Evolutionary conservation across 1,140 invertebrate genomes (phyloP), one percentile per base, ranked within the genome.

Genomic region (Psix sp.): DNA sequence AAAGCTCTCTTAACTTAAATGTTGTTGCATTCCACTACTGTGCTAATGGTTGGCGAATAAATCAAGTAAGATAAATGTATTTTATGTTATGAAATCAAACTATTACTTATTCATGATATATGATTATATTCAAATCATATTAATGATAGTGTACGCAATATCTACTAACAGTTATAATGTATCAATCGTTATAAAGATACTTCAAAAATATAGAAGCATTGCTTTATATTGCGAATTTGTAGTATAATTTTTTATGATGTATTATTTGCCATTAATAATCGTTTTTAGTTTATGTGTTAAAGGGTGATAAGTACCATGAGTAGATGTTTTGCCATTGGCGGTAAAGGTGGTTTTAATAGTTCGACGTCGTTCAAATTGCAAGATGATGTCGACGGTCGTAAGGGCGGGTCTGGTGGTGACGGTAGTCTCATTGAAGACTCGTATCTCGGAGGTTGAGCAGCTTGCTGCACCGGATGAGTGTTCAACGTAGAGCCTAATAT

Each of bases 351-450:
- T 51, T 67, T 70, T 60, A 65, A 56, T 56, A 75, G 31, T 43
- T 60, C 73, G 16, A 70, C 62, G 21, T 73, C 70, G 20, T 48
- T 73, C 26, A 73, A 73, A 40, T 70, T 70, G 48, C 38, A 60
- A 14, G 60, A 71, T 13, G 70, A 73, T 7, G 52, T 67, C 2
- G 52, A 62, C 10, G 66, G 66, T 26, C 60, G 73, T n/a, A 71
- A 54, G 9, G 70, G 70, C 18, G 60, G 60, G 14, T 73, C 70
- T 39, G 66, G 60, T 20, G 73, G 66, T 38, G 66, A 76, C 21
- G 73, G 73, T 17, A 70, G 43, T 26, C 33, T 67, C 52, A 70
- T 66, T 43, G 73, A 70, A 36, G 66, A 54, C 43, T 71, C 73
- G 52, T 76, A 76, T 62, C 62, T 56, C 18, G 66, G 49, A 6